Conservation (phyloP, 2,113 vertebrate genomes). For the Colossoma macropomum region DNA sequence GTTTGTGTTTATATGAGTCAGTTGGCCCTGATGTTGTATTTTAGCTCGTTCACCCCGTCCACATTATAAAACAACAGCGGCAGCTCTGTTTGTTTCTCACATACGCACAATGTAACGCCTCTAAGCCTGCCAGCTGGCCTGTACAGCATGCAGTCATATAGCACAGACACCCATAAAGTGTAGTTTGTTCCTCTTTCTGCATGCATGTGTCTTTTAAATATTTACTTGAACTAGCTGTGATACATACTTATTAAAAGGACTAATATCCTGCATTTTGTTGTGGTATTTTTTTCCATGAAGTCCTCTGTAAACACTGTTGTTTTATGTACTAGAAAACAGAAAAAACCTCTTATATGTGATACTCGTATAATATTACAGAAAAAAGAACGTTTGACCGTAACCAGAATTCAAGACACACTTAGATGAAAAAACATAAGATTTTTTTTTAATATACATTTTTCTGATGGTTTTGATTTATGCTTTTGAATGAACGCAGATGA, state of each 20-base stretch:
- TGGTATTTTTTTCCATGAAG: too few relatives aligned
- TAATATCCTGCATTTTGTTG: too few relatives aligned
- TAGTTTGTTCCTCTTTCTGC: background rate
- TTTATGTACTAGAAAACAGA: too few relatives aligned
- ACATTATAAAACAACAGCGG: conserved; percentile 34
- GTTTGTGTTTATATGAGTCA: background rate
- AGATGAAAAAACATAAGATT: too few relatives aligned
- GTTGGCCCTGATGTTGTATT: background rate
- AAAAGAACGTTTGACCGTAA: too few relatives aligned
- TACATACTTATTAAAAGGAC: background rate
- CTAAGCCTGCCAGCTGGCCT: background rate
- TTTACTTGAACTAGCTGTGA: background rate
- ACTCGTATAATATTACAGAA: too few relatives aligned
- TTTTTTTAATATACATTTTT: too few relatives aligned
- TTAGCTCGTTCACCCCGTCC: conserved; percentile 3
- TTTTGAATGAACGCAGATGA: too few relatives aligned
- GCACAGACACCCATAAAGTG: background rate
- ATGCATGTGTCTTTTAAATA: background rate
- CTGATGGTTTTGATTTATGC: too few relatives aligned
- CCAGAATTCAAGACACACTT: too few relatives aligned
- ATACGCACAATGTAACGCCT: background rate
- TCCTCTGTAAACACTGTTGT: too few relatives aligned
- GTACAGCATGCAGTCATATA: background rate
- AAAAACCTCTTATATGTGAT: too few relatives aligned
- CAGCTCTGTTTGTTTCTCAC: background rate